These are phyloP conservation scores for Morinoia aosen DNA, from an alignment of 2,888 invertebrate genomes.

Conservation along the genomic window DNA sequence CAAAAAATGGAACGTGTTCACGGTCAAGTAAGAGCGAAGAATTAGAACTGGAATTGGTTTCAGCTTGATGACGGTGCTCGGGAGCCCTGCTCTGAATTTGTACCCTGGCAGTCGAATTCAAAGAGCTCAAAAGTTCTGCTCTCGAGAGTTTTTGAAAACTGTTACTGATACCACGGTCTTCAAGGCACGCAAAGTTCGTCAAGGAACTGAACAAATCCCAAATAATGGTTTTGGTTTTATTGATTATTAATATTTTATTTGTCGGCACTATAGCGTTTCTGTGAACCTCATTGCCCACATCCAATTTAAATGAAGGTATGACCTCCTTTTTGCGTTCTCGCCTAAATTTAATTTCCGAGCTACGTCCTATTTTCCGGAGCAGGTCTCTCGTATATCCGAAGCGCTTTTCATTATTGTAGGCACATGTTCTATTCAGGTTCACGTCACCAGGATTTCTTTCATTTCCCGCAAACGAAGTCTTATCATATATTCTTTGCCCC, in stretches of 20 bases:
- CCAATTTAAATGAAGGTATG: neutral
- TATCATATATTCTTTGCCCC: neutral
- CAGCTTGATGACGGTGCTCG: neutral
- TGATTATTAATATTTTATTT: neutral
- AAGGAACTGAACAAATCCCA: neutral
- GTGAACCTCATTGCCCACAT: neutral
- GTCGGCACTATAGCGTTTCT: neutral
- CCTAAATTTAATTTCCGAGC: neutral
- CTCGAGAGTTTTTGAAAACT: neutral
- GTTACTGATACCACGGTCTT: neutral
- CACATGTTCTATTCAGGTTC: neutral
- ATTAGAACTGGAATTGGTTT: slow-evolving; percentile 8
- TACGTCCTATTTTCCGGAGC: neutral
- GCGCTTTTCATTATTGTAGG: neutral
- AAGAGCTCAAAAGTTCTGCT: neutral
- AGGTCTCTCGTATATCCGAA: neutral
- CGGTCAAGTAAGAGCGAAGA: slow-evolving; percentile 23
- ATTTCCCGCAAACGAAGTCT: neutral
- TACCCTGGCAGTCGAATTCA: neutral
- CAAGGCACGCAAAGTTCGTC: neutral
- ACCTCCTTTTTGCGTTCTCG: neutral
- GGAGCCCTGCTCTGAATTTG: neutral
- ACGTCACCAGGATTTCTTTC: neutral
- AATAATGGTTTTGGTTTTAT: neutral
- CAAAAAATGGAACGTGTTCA: slow-evolving; percentile 20